A percentile compares a stretch with the other conserved stretches of the same genome.
Evolutionary conservation across 2,113 vertebrate species (phyloP).

Genomic region (Zapornia atra): DNA sequence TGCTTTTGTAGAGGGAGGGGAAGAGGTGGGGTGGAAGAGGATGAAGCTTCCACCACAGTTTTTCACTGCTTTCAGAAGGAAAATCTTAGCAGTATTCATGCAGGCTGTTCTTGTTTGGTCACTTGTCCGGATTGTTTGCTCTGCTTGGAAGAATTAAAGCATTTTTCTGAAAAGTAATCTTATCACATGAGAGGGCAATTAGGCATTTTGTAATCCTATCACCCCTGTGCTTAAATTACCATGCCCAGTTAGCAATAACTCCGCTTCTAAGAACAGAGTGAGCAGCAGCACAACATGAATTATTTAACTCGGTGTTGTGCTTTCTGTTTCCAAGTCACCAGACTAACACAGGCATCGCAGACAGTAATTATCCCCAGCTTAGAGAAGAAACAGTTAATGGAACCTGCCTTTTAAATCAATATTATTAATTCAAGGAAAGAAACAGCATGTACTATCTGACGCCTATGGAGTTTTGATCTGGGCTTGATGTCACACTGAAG

Average conservation of each 20-base stretch:
- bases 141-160: constrained; percentile 26
- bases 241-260: constrained; percentile 29
- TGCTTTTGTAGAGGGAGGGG: neutral
- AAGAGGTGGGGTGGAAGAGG: neutral
- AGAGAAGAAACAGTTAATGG: constrained; percentile 56
- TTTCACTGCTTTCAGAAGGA: neutral
- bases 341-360: neutral
- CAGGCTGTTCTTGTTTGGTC: constrained; percentile 15
- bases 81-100: neutral
- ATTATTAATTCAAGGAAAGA: constrained; percentile 64
- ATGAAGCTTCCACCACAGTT: neutral
- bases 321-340: constrained; percentile 18
- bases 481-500: constrained; percentile 62
- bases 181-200: constrained; percentile 33
- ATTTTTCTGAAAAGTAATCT: constrained; percentile 40
- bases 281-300: constrained; percentile 59
- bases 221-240: constrained; percentile 31
- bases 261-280: constrained; percentile 38
- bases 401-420: constrained; percentile 65
- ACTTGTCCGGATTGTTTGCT: constrained; percentile 25
- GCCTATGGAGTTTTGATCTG: constrained; percentile 64
- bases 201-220: constrained; percentile 47
- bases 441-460: constrained; percentile 59
- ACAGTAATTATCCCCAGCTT: constrained; percentile 22
- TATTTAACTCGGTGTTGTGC: constrained; percentile 22